These are phyloP conservation scores for Oreochromis aureus DNA, from an alignment of 2,113 vertebrate genomes.

Conservation along the genomic window DNA sequence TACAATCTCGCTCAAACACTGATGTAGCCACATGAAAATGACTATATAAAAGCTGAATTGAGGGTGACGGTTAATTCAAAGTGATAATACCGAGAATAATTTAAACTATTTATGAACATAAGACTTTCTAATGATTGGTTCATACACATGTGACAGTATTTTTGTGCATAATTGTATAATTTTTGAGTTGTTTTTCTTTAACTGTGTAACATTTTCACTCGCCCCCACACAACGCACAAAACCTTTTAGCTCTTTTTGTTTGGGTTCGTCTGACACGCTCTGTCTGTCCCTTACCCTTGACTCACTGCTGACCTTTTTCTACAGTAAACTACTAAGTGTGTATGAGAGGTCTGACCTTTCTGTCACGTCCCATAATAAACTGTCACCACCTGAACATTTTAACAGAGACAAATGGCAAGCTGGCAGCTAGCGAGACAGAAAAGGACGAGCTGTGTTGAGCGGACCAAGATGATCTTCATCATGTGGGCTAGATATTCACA, in stretches of 20 bases:
- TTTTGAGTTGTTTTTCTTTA: background rate
- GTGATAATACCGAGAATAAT: background rate
- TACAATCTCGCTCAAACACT: background rate
- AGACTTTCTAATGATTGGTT: background rate
- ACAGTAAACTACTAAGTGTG: background rate
- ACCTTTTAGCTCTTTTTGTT: background rate
- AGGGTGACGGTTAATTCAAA: background rate
- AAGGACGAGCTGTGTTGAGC: background rate
- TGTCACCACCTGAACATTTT: background rate
- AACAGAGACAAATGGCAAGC: background rate
- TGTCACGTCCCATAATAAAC: background rate
- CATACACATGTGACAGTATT: background rate
- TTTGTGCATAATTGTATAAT: background rate
- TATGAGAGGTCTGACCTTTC: constrained; percentile 38
- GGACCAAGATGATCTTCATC: background rate
- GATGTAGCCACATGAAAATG: background rate
- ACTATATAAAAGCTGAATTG: background rate
- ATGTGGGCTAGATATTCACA: background rate
- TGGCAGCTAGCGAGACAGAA: background rate
- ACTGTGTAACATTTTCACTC: background rate
- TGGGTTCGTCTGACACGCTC: background rate
- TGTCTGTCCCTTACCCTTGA: background rate
- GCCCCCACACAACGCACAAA: background rate
- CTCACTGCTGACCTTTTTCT: constrained; percentile 12
- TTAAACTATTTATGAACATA: background rate